These are phyloP conservation scores for Catonia carolina DNA, from an alignment of 2,888 invertebrate genomes.

Conservation along the genomic window DNA sequence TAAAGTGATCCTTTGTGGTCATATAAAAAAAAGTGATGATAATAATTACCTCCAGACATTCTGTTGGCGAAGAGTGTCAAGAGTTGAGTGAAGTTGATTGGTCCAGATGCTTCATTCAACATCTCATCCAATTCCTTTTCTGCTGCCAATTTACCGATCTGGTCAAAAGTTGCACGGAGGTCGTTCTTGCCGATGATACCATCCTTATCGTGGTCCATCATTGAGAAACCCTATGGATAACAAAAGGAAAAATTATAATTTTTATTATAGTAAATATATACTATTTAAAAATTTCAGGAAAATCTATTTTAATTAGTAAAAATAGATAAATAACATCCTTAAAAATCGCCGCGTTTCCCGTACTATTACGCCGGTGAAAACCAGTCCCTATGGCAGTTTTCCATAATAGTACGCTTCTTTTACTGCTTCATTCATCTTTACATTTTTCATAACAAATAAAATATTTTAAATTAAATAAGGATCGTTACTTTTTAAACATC, in stretches of 20 bases:
- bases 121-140: conserved; percentile 89
- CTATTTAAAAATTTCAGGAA: neutral
- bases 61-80: conserved; percentile 85
- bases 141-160: conserved; percentile 79
- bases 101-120: conserved; percentile 80
- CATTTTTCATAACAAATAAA: no score
- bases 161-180: conserved; percentile 85
- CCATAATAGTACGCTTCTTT: no score
- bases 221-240: conserved; percentile 73
- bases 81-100: conserved; percentile 93
- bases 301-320: neutral
- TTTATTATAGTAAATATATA: neutral
- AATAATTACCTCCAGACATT: conserved; percentile 78
- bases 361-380: neutral
- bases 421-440: no score
- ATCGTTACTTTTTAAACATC: neutral
- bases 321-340: no score
- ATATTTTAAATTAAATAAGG: conserved; percentile 1
- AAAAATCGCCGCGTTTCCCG: neutral
- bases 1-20: no score
- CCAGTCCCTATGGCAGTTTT: no score
- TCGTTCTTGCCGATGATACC: conserved; percentile 81
- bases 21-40: no score
- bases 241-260: conserved; percentile 8
- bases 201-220: conserved; percentile 95